A percentile compares a stretch with the other conserved stretches of the same genome.
These are phyloP conservation scores for Catagonus wagneri DNA, from an alignment of 2,113 vertebrate species.

Conservation along the genomic window DNA sequence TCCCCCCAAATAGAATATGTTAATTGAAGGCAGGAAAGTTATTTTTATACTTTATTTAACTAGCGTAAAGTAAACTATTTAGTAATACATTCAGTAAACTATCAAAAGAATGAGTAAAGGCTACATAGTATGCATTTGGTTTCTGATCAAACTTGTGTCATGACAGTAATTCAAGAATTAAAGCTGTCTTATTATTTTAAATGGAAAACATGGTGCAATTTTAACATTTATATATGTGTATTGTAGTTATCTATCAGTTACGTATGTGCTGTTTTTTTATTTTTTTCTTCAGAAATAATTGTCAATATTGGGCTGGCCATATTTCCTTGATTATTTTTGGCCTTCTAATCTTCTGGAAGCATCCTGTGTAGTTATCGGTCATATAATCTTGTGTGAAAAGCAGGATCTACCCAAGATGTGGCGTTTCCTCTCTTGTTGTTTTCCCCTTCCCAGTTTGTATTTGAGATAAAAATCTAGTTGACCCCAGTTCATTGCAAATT, in stretches of 20 bases:
- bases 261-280: conserved; percentile 38
- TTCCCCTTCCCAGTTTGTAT: conserved; percentile 83
- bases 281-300: conserved; percentile 41
- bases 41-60: neutral
- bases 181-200: neutral
- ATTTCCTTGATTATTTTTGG: conserved; percentile 79
- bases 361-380: conserved; percentile 73
- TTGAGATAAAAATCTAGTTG: conserved; percentile 86
- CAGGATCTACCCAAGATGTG: conserved; percentile 83
- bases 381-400: conserved; percentile 82
- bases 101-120: neutral
- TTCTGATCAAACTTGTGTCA: neutral
- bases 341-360: conserved; percentile 78
- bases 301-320: neutral
- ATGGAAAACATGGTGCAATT: neutral
- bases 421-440: conserved; percentile 85
- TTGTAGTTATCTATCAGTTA: neutral
- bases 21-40: neutral
- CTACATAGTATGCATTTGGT: neutral
- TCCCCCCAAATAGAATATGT: neutral
- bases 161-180: neutral
- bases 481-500: conserved; percentile 82
- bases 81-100: neutral
- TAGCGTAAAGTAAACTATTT: neutral
- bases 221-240: neutral